phyloP scores from a whole-genome alignment of 2,888 invertebrate species.

The Chymomyza caudatula region DNA sequence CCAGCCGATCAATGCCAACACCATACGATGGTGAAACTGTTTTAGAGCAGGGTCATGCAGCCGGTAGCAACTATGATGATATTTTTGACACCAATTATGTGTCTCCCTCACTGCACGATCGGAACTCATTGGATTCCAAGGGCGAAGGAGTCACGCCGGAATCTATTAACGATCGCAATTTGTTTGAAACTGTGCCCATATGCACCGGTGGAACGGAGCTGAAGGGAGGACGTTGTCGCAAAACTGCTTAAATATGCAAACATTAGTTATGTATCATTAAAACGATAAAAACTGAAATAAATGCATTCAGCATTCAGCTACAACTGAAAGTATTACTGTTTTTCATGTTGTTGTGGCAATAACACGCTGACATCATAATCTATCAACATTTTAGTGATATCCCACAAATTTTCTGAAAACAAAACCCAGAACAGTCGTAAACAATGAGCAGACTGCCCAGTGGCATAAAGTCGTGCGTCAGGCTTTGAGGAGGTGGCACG shows the following conservation, averaged over 20 bases:
- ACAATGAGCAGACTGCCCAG: slow-evolving; percentile 12
- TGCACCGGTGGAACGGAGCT: slow-evolving; percentile 42
- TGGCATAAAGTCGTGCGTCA: too few species aligned
- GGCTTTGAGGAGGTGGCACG: too few species aligned
- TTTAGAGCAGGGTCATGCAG: neutral
- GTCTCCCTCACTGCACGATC: slow-evolving; percentile 10
- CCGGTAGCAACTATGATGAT: neutral
- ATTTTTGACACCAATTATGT: slow-evolving; percentile 40
- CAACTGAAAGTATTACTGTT: too few species aligned
- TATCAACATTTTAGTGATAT: neutral
- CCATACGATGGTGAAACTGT: too few species aligned
- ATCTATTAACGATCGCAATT: slow-evolving; percentile 30
- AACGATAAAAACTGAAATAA: too few species aligned
- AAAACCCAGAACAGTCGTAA: slow-evolving; percentile 23
- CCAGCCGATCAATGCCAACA: too few species aligned
- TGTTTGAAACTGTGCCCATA: slow-evolving; percentile 44
- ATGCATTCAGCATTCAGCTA: too few species aligned
- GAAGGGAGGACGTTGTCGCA: slow-evolving; percentile 47
- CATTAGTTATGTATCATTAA: neutral
- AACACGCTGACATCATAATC: slow-evolving; percentile 27
- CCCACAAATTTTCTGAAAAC: slow-evolving; percentile 14
- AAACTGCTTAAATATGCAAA: slow-evolving; percentile 29
- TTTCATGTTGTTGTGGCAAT: neutral
- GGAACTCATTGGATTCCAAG: slow-evolving; percentile 11
- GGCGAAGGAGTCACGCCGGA: neutral